Conservation (phyloP, 2,797 vertebrate species). For the Macropodus opercularis region DNA sequence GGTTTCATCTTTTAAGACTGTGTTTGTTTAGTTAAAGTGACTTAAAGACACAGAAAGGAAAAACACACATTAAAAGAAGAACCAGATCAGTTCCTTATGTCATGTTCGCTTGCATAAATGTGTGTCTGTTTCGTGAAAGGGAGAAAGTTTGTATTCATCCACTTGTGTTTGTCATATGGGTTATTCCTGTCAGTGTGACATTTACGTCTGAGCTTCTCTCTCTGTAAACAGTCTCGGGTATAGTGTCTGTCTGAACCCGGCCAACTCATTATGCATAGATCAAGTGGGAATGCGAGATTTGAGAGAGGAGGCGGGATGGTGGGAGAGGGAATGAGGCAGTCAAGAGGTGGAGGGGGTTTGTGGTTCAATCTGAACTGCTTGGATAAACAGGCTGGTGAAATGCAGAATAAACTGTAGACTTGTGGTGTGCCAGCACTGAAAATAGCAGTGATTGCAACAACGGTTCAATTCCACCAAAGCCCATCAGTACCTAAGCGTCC, state of each 20-base stretch:
- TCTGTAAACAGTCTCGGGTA: constrained; percentile 67
- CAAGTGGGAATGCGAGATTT: constrained; percentile 64
- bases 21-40: constrained; percentile 52
- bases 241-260: constrained; percentile 54
- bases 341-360: constrained; percentile 40
- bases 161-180: constrained; percentile 57
- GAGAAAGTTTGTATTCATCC: constrained; percentile 28
- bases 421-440: constrained; percentile 72
- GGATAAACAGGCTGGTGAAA: constrained; percentile 77
- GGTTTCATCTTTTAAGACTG: constrained; percentile 32
- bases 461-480: constrained; percentile 66
- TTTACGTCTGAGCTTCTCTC: constrained; percentile 48
- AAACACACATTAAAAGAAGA: constrained; percentile 29
- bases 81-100: constrained; percentile 43
- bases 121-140: constrained; percentile 7
- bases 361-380: constrained; percentile 71
- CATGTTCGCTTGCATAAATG: constrained; percentile 20
- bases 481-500: constrained; percentile 39
- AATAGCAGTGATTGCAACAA: constrained; percentile 75
- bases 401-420: constrained; percentile 77
- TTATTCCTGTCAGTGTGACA: constrained; percentile 63
- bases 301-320: constrained; percentile 45
- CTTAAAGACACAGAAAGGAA: constrained; percentile 39
- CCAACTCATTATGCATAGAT: constrained; percentile 74
- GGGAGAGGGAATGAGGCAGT: constrained; percentile 33